Conservation (phyloP, 2,113 vertebrate genomes). For the Poeciliopsis occidentalis region DNA sequence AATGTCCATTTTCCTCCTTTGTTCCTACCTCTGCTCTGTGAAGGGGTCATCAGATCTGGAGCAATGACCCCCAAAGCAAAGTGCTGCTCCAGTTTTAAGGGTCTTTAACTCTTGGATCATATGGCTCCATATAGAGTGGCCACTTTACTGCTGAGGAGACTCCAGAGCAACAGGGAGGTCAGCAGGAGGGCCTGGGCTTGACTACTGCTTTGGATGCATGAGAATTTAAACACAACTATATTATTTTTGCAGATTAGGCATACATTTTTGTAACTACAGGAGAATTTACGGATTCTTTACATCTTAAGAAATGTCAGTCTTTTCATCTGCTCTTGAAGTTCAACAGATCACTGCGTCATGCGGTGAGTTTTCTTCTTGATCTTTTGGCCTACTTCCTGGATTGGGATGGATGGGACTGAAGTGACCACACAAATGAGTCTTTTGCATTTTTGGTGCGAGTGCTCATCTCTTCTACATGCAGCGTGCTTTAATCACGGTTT, state of each 20-base stretch:
- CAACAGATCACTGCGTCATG: too few species aligned
- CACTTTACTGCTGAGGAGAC: not conserved
- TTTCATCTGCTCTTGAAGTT: too few species aligned
- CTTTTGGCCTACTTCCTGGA: too few species aligned
- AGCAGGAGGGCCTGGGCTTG: not conserved
- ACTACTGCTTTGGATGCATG: too few species aligned
- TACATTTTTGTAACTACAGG: not conserved
- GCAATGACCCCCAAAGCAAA: not conserved
- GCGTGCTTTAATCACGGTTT: not conserved
- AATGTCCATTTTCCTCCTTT: too few species aligned
- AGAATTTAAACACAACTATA: not conserved
- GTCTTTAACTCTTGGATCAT: not conserved
- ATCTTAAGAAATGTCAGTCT: too few species aligned
- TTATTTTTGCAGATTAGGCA: not conserved
- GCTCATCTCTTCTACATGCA: not conserved
- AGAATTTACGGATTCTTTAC: too few species aligned
- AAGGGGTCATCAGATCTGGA: not conserved
- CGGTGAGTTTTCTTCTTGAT: too few species aligned
- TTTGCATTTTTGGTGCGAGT: not conserved
- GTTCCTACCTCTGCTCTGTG: too few species aligned
- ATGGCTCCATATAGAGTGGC: too few species aligned
- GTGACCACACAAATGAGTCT: not conserved
- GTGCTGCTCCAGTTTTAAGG: not conserved
- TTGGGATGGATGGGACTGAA: not conserved
- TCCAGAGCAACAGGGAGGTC: not conserved